These are phyloP conservation scores for Bombyx mandarina DNA, from an alignment of 1,140 invertebrate species.

Conservation along the genomic window DNA sequence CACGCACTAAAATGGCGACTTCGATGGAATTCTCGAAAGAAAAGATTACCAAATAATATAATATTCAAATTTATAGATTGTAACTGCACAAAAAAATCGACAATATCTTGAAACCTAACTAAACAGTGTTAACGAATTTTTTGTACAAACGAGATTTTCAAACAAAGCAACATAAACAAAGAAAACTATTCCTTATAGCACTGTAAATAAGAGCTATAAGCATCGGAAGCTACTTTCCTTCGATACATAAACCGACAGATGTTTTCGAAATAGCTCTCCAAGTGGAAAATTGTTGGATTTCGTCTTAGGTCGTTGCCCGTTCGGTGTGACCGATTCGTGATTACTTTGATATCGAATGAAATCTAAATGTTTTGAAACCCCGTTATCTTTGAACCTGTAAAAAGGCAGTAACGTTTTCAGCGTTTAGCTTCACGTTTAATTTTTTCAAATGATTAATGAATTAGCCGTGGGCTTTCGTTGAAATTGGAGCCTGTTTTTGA, in stretches of 20 bases:
- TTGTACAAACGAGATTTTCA: constrained; percentile 23
- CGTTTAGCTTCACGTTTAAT: no score
- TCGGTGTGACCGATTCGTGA: constrained; percentile 35
- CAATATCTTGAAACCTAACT: constrained; percentile 7
- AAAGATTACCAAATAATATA: no score
- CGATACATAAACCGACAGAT: constrained; percentile 24
- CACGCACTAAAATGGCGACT: no score
- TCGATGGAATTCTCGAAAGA: no score
- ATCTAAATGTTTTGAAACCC: constrained; percentile 9
- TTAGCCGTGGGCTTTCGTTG: no score
- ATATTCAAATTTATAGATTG: no score
- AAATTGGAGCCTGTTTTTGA: no score
- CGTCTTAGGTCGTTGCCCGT: constrained; percentile 38
- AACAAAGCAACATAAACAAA: neutral
- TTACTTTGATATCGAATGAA: constrained; percentile 20
- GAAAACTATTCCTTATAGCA: neutral
- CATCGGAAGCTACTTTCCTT: neutral
- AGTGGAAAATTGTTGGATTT: constrained; percentile 53
- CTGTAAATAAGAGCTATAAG: constrained; percentile 1
- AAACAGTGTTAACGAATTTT: constrained; percentile 29
- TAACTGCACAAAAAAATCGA: no score
- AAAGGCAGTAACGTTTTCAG: no score
- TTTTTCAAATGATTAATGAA: no score
- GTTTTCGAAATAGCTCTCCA: constrained; percentile 38
- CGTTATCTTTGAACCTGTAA: constrained; percentile 10